A percentile compares a stretch with the other conserved stretches of the same genome.
These are phyloP conservation scores for Syrrhaptes paradoxus DNA, from an alignment of 2,113 vertebrate genomes.

Conservation along the genomic window DNA sequence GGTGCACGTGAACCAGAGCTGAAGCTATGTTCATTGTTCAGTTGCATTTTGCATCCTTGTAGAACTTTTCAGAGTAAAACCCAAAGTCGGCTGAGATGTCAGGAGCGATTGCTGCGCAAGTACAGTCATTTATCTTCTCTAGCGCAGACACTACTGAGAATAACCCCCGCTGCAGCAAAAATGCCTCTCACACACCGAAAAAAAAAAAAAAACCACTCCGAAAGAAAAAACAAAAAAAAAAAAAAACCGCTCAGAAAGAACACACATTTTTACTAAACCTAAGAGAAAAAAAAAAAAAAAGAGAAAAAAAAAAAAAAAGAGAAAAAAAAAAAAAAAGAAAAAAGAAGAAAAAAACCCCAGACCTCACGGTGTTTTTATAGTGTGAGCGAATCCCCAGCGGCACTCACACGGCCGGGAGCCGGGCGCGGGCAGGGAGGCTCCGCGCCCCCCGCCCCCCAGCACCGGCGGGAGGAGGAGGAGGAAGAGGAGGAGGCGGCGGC, in stretches of 20 bases:
- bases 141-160: background rate
- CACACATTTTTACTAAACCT: background rate
- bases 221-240: too few species aligned
- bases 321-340: too few species aligned
- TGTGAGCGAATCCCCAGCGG: background rate
- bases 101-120: background rate
- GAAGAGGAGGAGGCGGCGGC: background rate
- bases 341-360: background rate
- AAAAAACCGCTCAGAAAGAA: background rate
- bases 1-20: background rate
- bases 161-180: background rate
- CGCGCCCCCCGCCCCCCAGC: background rate
- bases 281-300: background rate
- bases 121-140: conserved; percentile 50
- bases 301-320: too few species aligned
- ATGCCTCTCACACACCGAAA: background rate
- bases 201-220: background rate
- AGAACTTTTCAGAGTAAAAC: background rate
- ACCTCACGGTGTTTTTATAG: background rate
- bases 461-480: background rate
- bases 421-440: background rate
- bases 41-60: background rate
- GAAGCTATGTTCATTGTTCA: background rate
- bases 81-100: background rate
- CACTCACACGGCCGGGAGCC: background rate